Percentiles rank a stretch among this genome's conserved stretches.
phyloP scores from a whole-genome alignment of 2,888 invertebrate species.

The Drosophila lacicola region DNA sequence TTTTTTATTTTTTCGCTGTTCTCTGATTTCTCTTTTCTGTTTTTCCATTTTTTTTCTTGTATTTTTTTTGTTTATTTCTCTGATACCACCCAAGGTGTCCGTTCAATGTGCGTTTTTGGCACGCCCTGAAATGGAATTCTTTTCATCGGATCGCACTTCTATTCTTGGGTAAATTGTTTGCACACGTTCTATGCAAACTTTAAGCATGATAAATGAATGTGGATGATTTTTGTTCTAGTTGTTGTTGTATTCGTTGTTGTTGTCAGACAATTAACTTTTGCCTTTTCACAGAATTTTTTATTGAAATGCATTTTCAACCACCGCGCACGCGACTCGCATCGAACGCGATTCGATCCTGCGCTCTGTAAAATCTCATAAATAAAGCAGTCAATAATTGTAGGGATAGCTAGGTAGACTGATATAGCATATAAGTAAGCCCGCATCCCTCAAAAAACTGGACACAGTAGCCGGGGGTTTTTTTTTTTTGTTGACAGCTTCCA shows the following conservation, averaged over 20 bases:
- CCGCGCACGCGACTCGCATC: conserved; percentile 40
- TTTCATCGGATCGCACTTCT: conserved; percentile 51
- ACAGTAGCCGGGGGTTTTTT: conserved; percentile 40
- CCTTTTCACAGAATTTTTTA: conserved; percentile 61
- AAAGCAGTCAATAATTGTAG: conserved; percentile 58
- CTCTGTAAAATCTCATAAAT: conserved; percentile 57
- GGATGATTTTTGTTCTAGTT: conserved; percentile 45
- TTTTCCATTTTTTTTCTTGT: conserved; percentile 9
- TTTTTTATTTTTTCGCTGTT: conserved; percentile 20
- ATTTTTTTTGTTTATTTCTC: background rate
- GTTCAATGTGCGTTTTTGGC: conserved; percentile 58
- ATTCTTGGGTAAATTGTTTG: conserved; percentile 63
- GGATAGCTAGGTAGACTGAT: conserved; percentile 51
- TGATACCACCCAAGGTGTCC: conserved; percentile 66
- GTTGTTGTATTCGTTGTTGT: conserved; percentile 28
- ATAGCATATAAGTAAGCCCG: conserved; percentile 11
- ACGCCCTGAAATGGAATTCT: conserved; percentile 65
- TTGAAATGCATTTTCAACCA: conserved; percentile 73
- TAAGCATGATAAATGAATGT: conserved; percentile 81
- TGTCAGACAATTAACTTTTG: conserved; percentile 73
- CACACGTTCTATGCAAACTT: conserved; percentile 75
- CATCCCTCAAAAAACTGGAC: conserved; percentile 52
- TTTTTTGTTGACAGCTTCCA: conserved; percentile 49
- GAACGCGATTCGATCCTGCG: conserved; percentile 20
- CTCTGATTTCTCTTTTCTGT: conserved; percentile 13